Evolutionary conservation across 2,113 vertebrate genomes (phyloP).

Genomic region (Sceloporus undulatus): DNA sequence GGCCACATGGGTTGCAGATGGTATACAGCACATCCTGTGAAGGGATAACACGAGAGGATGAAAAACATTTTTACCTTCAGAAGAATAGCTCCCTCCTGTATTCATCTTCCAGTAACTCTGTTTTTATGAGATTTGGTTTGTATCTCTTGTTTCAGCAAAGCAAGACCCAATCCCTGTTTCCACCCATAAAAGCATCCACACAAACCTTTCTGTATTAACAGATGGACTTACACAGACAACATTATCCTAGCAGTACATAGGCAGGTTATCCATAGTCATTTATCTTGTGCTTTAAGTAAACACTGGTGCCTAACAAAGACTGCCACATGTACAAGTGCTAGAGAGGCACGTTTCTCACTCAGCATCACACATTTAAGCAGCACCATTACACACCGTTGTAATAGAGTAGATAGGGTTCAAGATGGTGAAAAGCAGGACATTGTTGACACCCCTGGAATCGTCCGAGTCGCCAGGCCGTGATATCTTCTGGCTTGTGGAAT

Average conservation of each 20-base stretch:
- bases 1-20: constrained; percentile 95
- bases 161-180: neutral
- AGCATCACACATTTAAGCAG: no score
- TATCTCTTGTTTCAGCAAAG: neutral
- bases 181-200: neutral
- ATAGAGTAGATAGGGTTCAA: constrained; percentile 93
- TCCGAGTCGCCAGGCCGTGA: constrained; percentile 91
- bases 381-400: constrained; percentile 80
- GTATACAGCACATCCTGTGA: constrained; percentile 93
- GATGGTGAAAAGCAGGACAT: constrained; percentile 93
- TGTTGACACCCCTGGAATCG: constrained; percentile 92
- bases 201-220: neutral
- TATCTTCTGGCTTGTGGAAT: constrained; percentile 97
- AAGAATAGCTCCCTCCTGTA: neutral
- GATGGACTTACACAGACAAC: neutral
- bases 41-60: neutral
- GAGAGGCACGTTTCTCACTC: neutral
- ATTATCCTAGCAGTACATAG: neutral
- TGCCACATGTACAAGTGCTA: neutral
- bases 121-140: neutral
- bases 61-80: no score
- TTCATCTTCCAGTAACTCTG: neutral
- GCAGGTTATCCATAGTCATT: neutral
- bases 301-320: neutral
- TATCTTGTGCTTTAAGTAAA: neutral